Conservation (phyloP, 2,888 invertebrate species). For the Ornithoptera alexandrae region DNA sequence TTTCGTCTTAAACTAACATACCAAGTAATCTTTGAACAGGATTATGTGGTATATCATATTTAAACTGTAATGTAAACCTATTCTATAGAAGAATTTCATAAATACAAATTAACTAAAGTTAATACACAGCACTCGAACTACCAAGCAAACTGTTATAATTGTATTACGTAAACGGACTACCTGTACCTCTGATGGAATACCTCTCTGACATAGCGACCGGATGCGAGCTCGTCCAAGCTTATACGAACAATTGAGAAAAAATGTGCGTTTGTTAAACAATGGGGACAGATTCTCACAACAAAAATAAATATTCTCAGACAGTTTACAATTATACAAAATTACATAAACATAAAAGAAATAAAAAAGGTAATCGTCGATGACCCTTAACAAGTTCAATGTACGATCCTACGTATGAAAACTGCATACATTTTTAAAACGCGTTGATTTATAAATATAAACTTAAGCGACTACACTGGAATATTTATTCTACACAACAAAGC, state of each 20-base stretch:
- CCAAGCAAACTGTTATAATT: conserved; percentile 1
- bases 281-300: conserved; percentile 14
- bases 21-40: too few relatives aligned
- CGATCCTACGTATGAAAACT: too few relatives aligned
- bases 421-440: too few relatives aligned
- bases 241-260: conserved; percentile 20
- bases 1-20: too few relatives aligned
- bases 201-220: conserved; percentile 17
- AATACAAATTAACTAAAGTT: not conserved
- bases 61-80: too few relatives aligned
- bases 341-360: not conserved
- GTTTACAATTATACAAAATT: conserved; percentile 1
- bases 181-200: not conserved
- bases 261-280: conserved; percentile 24
- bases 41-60: too few relatives aligned
- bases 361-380: too few relatives aligned
- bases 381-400: too few relatives aligned
- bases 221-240: conserved; percentile 11
- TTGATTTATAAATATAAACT: too few relatives aligned
- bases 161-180: conserved; percentile 14
- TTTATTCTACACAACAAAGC: too few relatives aligned
- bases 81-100: not conserved
- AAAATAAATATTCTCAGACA: conserved; percentile 14
- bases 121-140: not conserved
- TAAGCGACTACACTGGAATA: too few relatives aligned